Evolutionary conservation across 2,888 invertebrate species (phyloP).

Genomic region (Drosophila pullipes): DNA sequence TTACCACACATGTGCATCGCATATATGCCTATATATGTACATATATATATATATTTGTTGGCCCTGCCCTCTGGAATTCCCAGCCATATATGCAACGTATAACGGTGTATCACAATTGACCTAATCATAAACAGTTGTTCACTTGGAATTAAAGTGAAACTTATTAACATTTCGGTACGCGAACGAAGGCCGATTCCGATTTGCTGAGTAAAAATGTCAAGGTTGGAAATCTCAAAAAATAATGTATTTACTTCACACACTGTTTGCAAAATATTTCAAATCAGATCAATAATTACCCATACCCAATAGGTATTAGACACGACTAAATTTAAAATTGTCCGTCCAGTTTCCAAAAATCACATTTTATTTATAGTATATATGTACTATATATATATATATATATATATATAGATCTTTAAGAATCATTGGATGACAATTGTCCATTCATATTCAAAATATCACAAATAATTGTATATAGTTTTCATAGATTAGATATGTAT

Average conservation of each 20-base stretch:
- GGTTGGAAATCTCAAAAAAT: conserved; percentile 1
- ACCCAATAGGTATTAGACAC: not conserved
- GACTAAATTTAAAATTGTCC: not conserved
- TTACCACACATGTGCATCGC: conserved; percentile 30
- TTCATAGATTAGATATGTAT: not conserved
- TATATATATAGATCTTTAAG: not conserved
- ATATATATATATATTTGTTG: conserved; percentile 17
- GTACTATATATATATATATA: too few species aligned
- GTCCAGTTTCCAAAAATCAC: not conserved
- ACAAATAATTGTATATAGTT: not conserved
- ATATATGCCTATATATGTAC: not conserved
- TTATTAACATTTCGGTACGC: conserved; percentile 43
- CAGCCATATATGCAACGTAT: conserved; percentile 15
- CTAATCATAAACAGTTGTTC: conserved; percentile 17
- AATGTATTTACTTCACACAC: not conserved
- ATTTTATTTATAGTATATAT: not conserved
- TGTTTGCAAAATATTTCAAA: not conserved
- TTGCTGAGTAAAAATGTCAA: conserved; percentile 23
- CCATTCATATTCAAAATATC: not conserved
- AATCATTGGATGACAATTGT: not conserved
- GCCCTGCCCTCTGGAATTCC: conserved; percentile 48
- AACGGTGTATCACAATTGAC: conserved; percentile 24
- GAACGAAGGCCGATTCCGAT: conserved; percentile 54
- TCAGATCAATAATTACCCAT: not conserved
- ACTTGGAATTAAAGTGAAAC: conserved; percentile 52